Conservation (phyloP, 2,888 invertebrate genomes). For the Zhengitettix transpicula region DNA sequence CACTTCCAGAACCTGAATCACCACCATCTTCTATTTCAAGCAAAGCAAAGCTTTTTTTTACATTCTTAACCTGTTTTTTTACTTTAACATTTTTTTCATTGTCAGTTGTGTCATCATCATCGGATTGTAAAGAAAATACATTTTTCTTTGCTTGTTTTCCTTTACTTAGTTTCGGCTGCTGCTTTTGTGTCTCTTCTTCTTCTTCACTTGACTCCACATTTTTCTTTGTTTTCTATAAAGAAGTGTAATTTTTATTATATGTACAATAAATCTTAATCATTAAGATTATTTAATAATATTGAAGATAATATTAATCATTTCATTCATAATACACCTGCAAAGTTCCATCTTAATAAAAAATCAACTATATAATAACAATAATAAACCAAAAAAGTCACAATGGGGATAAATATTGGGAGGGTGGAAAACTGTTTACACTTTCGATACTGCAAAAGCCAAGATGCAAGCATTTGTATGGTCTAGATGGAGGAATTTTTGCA, state of each 20-base stretch:
- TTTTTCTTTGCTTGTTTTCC: background rate
- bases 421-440: too few species aligned
- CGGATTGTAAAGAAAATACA: background rate
- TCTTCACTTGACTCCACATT: slow-evolving; percentile 12
- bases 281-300: too few species aligned
- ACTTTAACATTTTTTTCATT: background rate
- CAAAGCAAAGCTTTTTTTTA: slow-evolving; percentile 43
- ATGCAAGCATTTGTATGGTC: too few species aligned
- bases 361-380: background rate
- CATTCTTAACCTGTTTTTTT: slow-evolving; percentile 7
- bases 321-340: too few species aligned
- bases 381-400: background rate
- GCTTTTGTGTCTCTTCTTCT: background rate
- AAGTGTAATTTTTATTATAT: background rate
- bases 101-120: background rate
- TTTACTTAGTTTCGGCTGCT: background rate
- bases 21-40: slow-evolving; percentile 36
- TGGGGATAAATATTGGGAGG: background rate
- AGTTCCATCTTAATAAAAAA: too few species aligned
- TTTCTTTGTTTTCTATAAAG: slow-evolving; percentile 12
- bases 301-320: too few species aligned
- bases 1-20: slow-evolving; percentile 4
- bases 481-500: too few species aligned
- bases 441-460: too few species aligned
- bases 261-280: background rate